A percentile compares a stretch with the other conserved stretches of the same genome.
phyloP scores from a whole-genome alignment of 1,140 invertebrate species.

The Listronotus oregonensis region DNA sequence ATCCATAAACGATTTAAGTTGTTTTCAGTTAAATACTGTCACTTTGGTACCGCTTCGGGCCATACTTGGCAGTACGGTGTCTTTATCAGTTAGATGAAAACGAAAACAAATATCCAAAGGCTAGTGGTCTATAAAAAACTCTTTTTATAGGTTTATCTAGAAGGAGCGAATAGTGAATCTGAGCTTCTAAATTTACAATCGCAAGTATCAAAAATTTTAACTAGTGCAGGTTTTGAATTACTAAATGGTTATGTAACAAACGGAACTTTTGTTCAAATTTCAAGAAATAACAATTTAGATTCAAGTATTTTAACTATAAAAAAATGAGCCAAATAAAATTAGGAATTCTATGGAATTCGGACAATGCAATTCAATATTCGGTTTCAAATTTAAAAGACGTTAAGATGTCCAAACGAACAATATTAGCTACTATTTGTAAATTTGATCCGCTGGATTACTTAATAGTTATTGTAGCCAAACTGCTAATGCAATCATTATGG shows the following conservation, averaged over 20 bases:
- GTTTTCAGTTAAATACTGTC: constrained; percentile 49
- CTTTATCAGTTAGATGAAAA: constrained; percentile 36
- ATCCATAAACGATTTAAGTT: constrained; percentile 34
- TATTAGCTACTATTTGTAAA: too few relatives aligned
- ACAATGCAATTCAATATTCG: constrained; percentile 41
- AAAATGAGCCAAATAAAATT: not conserved
- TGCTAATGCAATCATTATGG: constrained; percentile 56
- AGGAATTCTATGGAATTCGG: not conserved
- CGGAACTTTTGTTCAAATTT: not conserved
- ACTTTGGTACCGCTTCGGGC: constrained; percentile 50
- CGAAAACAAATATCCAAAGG: constrained; percentile 27
- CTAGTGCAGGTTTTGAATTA: constrained; percentile 16
- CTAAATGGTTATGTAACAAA: not conserved
- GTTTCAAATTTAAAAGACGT: too few relatives aligned
- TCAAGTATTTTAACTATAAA: not conserved
- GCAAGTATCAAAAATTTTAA: too few relatives aligned
- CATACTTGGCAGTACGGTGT: constrained; percentile 45
- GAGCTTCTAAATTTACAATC: too few relatives aligned
- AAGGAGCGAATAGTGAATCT: too few relatives aligned
- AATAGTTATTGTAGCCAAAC: constrained; percentile 51
- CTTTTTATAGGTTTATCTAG: constrained; percentile 51
- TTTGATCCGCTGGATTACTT: constrained; percentile 52
- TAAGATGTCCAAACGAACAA: too few relatives aligned
- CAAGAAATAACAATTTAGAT: not conserved
- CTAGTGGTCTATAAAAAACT: constrained; percentile 23